Conservation (phyloP, 1,140 invertebrate genomes). For the Pogonognathellus flavescens region DNA sequence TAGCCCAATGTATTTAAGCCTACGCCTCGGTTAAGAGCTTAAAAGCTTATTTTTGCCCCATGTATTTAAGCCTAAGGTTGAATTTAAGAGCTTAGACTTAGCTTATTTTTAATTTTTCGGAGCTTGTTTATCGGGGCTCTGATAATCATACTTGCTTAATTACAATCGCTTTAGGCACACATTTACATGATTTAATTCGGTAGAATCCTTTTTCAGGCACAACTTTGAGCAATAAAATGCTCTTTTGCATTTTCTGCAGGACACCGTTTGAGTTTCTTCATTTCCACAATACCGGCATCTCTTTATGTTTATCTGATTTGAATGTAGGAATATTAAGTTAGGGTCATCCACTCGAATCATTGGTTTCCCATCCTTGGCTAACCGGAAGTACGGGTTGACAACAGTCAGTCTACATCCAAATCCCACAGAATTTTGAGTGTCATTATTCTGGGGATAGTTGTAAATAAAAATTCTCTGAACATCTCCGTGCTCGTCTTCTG, state of each 20-base stretch:
- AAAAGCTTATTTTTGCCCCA: too few relatives aligned
- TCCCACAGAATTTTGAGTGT: neutral
- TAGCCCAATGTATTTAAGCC: too few relatives aligned
- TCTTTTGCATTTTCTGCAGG: conserved; percentile 52
- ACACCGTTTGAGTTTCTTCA: neutral
- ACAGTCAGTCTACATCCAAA: conserved; percentile 38
- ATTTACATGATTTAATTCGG: conserved; percentile 21
- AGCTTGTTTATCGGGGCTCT: too few relatives aligned
- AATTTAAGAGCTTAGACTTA: too few relatives aligned
- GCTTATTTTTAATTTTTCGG: too few relatives aligned
- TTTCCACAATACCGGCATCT: conserved; percentile 59
- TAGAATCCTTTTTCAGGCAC: conserved; percentile 27
- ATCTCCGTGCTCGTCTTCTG: neutral
- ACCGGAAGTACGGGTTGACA: conserved; percentile 56
- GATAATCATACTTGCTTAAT: too few relatives aligned
- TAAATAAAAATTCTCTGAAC: neutral
- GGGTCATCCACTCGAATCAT: conserved; percentile 61
- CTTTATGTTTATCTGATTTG: neutral
- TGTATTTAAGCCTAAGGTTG: too few relatives aligned
- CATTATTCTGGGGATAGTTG: neutral
- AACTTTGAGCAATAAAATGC: conserved; percentile 51
- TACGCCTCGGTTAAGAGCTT: too few relatives aligned
- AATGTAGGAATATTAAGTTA: neutral
- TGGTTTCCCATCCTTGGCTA: conserved; percentile 13
- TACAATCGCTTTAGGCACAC: conserved; percentile 49